Percentiles rank a stretch among this genome's conserved stretches.
These are phyloP conservation scores for Bungarus multicinctus DNA, from an alignment of 2,113 vertebrate genomes.

Conservation along the genomic window DNA sequence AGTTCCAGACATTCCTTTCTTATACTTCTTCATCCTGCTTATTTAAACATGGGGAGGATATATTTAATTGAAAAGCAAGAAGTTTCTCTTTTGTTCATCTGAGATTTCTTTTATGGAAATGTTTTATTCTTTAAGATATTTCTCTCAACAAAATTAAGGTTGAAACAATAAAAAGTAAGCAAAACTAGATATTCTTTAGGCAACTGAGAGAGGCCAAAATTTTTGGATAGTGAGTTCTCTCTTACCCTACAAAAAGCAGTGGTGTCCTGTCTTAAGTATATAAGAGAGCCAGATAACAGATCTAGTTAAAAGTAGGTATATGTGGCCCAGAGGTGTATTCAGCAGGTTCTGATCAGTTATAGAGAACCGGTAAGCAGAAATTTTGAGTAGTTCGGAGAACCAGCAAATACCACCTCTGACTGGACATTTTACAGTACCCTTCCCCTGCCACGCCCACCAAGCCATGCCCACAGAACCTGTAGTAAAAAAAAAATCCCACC, in stretches of 20 bases:
- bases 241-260: not conserved
- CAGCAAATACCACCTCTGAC: too few species aligned
- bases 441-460: too few species aligned
- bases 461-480: too few species aligned
- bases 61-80: not conserved
- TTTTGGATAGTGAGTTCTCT: not conserved
- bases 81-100: not conserved
- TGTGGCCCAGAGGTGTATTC: too few species aligned
- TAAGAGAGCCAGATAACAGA: too few species aligned
- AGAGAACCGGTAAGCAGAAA: too few species aligned
- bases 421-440: too few species aligned
- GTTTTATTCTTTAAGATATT: not conserved
- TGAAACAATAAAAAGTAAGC: not conserved
- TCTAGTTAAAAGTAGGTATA: too few species aligned
- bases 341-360: too few species aligned
- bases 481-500: too few species aligned
- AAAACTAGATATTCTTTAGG: not conserved
- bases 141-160: not conserved
- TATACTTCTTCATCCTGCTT: not conserved
- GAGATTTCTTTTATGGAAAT: not conserved
- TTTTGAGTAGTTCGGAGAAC: too few species aligned
- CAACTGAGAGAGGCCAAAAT: not conserved
- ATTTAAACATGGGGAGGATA: not conserved
- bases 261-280: not conserved
- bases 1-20: conserved; percentile 16